Base-by-base conservation (phyloP, 2,113 vertebrate species). In the Neopipo cinnamomea region DNA sequence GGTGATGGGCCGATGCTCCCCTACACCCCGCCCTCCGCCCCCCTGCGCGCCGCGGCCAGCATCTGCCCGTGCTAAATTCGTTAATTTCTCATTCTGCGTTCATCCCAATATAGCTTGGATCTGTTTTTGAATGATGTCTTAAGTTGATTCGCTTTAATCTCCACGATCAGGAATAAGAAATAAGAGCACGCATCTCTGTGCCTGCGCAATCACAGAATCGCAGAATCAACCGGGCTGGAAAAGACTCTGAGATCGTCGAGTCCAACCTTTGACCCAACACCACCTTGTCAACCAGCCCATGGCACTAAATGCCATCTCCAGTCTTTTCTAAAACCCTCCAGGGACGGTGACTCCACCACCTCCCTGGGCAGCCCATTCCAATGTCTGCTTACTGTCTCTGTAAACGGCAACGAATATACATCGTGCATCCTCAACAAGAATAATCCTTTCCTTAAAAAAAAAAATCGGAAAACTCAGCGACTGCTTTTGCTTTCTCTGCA, bases 151-250 rank as follows among this genome's bases (percentile, higher is more conserved):
- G 37, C 19, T 85, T 88, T 21, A 53, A 28, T 61, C 17, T 6
- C 14, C 30, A 1, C 8, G 28, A 79, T 30, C 44, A 49, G 67
- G 65, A 82, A 72, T 24, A 37, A 23, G 24, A 27, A 50, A 50
- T 50, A 27, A 11, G 37, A 28, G 25, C 9, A 11, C 2, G 5
- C 19, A 11, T 5, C 1, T 1, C 24, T 50, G 24, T 50, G 1
- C 23, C 35, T 42, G 39, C 47, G 12, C 5, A 0, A 21, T 30
- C 33, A 16, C 39, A 35, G 56, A n/a, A 59, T 35, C 22, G 8
- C 22, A n/a, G 31, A 28, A 33, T 4, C 55, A 33, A 30, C 56
- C 22, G 31, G 56, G 13, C 15, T 35, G 56, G 31, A 35, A 59
- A 24, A 16, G 5, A 35, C 56, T 24, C 22, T 23, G n/a, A 24